These are phyloP conservation scores for Lacanobia oleracea DNA, from an alignment of 2,888 invertebrate species.

Conservation along the genomic window DNA sequence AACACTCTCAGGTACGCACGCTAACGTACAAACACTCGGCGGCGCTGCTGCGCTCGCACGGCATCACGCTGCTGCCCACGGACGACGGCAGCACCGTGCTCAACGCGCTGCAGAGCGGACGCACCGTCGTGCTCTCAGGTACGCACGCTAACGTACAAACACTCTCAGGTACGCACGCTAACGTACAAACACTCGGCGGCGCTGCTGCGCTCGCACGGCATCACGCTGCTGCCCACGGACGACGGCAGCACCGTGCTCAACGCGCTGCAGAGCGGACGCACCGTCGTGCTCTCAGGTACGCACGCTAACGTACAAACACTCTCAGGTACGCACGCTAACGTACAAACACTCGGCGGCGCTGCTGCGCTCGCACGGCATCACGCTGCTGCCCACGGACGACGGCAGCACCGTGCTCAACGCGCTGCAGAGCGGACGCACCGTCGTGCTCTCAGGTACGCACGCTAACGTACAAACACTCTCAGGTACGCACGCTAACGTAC, in stretches of 20 bases:
- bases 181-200: no score
- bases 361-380: slow-evolving; percentile 95
- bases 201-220: slow-evolving; percentile 95
- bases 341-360: no score
- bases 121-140: slow-evolving; percentile 95
- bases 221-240: slow-evolving; percentile 96
- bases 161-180: no score
- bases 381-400: slow-evolving; percentile 95
- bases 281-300: slow-evolving; percentile 94
- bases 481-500: no score
- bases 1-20: no score
- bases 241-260: slow-evolving; percentile 93
- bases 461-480: background rate
- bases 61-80: slow-evolving; percentile 96
- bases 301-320: no score
- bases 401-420: slow-evolving; percentile 94
- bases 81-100: slow-evolving; percentile 94
- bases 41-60: slow-evolving; percentile 96
- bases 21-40: no score
- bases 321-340: no score
- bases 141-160: slow-evolving; percentile 76
- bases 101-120: slow-evolving; percentile 95
- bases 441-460: slow-evolving; percentile 93
- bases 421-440: slow-evolving; percentile 96
- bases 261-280: slow-evolving; percentile 96